Conservation (phyloP, 1,140 invertebrate species). For the Anastrepha ludens region DNA sequence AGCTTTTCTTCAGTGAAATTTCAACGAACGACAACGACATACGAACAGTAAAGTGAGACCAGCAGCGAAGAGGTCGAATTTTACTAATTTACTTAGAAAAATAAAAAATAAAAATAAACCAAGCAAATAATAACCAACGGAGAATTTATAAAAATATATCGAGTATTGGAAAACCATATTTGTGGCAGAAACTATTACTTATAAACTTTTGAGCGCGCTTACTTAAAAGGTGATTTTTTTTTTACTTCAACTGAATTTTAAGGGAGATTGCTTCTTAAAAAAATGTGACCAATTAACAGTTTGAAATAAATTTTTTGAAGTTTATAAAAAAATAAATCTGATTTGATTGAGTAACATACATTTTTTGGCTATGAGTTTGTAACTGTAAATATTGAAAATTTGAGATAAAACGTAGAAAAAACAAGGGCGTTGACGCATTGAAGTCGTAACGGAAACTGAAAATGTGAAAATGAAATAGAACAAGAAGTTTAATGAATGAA, state of each 20-base stretch:
- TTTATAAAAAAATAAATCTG: too few species aligned
- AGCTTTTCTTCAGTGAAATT: conserved; percentile 37
- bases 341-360: not conserved
- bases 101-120: not conserved
- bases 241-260: not conserved
- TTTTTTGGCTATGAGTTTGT: not conserved
- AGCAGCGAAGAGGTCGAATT: not conserved
- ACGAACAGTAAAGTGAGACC: conserved; percentile 31
- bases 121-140: not conserved
- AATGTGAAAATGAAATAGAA: not conserved
- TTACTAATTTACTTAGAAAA: not conserved
- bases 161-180: not conserved
- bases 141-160: not conserved
- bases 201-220: not conserved
- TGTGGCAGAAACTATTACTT: not conserved
- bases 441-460: not conserved
- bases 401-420: conserved; percentile 2
- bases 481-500: not conserved
- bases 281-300: too few species aligned
- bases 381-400: not conserved
- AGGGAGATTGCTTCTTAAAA: too few species aligned
- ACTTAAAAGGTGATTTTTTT: conserved; percentile 1
- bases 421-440: conserved; percentile 14
- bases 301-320: too few species aligned
- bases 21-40: conserved; percentile 43